Evolutionary conservation across 2,888 invertebrate genomes (phyloP).

Genomic region (Pterostichus niger): DNA sequence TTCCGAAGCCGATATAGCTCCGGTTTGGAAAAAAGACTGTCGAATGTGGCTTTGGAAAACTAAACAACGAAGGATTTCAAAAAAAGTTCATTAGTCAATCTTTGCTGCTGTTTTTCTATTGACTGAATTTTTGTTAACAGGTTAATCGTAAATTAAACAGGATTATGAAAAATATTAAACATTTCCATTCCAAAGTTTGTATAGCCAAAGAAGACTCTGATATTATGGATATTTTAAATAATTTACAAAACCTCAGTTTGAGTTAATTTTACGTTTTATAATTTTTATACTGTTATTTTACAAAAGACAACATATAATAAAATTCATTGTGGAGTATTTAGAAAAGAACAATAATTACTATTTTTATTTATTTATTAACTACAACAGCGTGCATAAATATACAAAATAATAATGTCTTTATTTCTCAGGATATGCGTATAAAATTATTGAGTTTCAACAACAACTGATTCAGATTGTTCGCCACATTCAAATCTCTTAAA

Average conservation of each 20-base stretch:
- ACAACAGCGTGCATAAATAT: neutral
- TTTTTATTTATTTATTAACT: slow-evolving; percentile 28
- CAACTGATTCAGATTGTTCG: slow-evolving; percentile 80
- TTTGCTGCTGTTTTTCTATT: slow-evolving; percentile 5
- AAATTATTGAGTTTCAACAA: slow-evolving; percentile 78
- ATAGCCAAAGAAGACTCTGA: neutral
- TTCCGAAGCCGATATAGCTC: slow-evolving; percentile 81
- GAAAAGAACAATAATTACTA: neutral
- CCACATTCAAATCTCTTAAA: slow-evolving; percentile 95
- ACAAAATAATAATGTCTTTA: slow-evolving; percentile 19
- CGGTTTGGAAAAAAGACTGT: slow-evolving; percentile 85
- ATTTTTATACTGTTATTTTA: no score
- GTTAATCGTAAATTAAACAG: slow-evolving; percentile 31
- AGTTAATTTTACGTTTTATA: neutral
- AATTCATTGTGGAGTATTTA: neutral
- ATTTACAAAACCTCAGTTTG: neutral
- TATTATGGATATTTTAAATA: slow-evolving; percentile 2
- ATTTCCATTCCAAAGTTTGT: neutral
- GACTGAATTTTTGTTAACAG: slow-evolving; percentile 42
- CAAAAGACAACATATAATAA: neutral
- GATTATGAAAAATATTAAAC: slow-evolving; percentile 35
- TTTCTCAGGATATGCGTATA: slow-evolving; percentile 52
- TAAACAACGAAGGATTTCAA: slow-evolving; percentile 12
- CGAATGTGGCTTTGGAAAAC: slow-evolving; percentile 83
- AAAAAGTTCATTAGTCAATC: slow-evolving; percentile 43